Conservation (phyloP, 2,888 invertebrate species). For the Tolmerus cingulatus region DNA sequence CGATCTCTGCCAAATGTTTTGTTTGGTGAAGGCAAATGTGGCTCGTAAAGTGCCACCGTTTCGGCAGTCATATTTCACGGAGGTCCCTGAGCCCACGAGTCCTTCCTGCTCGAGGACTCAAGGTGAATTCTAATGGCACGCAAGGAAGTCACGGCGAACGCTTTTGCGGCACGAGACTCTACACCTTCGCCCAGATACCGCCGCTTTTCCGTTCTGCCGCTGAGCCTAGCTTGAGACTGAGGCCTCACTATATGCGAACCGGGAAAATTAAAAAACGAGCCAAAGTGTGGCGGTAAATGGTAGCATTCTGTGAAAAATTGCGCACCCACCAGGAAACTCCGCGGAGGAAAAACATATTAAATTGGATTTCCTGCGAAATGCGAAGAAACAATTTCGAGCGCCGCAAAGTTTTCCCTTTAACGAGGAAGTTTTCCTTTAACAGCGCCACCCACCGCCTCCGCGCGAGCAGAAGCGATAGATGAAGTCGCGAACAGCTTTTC, state of each 20-base stretch:
- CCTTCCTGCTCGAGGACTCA: background rate
- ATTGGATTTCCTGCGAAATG: conserved; percentile 13
- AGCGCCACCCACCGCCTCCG: background rate
- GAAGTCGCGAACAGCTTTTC: background rate
- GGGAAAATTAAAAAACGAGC: background rate
- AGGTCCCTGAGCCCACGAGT: background rate
- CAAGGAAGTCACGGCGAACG: background rate
- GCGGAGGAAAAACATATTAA: background rate
- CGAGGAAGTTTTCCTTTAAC: background rate
- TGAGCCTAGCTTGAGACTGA: background rate
- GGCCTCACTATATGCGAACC: background rate
- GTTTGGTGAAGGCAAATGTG: background rate
- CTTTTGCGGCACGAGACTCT: background rate
- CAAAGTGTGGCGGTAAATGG: background rate
- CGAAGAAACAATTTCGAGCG: background rate
- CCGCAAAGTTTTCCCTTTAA: background rate
- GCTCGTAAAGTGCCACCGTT: background rate
- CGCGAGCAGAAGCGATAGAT: background rate
- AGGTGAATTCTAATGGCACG: conserved; percentile 1
- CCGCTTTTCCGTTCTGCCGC: background rate
- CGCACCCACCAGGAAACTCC: background rate
- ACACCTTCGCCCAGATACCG: background rate
- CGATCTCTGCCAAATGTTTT: background rate
- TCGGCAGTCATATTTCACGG: background rate
- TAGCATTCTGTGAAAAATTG: conserved; percentile 4